phyloP scores from a whole-genome alignment of 2,888 invertebrate species.

The Scotopteryx bipunctaria region DNA sequence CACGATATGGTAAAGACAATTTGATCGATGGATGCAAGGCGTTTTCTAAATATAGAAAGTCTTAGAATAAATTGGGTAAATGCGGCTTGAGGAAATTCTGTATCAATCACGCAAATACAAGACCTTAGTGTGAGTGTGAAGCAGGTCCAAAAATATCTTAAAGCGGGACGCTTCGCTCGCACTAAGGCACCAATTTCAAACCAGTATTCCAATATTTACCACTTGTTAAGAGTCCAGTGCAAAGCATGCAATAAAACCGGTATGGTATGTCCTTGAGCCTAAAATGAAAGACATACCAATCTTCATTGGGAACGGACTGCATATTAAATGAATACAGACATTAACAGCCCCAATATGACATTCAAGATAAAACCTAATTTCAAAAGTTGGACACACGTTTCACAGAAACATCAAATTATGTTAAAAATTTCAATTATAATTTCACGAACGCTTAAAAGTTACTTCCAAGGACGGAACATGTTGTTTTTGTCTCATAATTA shows the following conservation, averaged over 20 bases:
- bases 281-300: constrained; percentile 20
- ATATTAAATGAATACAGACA: constrained; percentile 2
- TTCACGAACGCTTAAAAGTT: constrained; percentile 2
- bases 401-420: neutral
- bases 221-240: constrained; percentile 2
- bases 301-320: constrained; percentile 3
- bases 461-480: neutral
- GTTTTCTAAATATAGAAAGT: constrained; percentile 18
- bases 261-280: constrained; percentile 19
- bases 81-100: neutral
- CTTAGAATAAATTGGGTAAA: neutral
- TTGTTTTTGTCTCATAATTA: constrained; percentile 20
- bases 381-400: constrained; percentile 2
- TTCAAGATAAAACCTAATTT: neutral
- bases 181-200: too few relatives aligned
- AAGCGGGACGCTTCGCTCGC: too few relatives aligned
- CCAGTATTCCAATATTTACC: constrained; percentile 8
- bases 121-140: neutral
- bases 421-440: constrained; percentile 2
- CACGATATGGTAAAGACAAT: constrained; percentile 17
- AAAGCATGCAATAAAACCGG: constrained; percentile 24
- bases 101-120: neutral
- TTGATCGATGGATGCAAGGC: constrained; percentile 25
- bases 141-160: too few relatives aligned
- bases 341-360: neutral